phyloP scores from a whole-genome alignment of 1,140 invertebrate species.

The Mizuhopecten yessoensis region DNA sequence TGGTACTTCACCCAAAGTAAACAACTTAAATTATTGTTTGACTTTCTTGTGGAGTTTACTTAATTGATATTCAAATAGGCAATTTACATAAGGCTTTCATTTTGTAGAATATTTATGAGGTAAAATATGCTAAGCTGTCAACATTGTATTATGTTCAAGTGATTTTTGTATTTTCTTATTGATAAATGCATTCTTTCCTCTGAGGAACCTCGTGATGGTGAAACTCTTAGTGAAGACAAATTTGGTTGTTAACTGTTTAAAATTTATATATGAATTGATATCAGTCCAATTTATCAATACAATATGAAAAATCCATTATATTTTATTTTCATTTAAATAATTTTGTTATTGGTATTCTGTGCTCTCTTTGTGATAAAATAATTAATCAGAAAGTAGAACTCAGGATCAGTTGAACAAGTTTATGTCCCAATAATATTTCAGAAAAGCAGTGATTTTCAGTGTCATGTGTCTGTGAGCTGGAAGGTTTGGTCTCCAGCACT shows the following conservation, averaged over 20 bases:
- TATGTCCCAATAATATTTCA: neutral
- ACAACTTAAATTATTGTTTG: constrained; percentile 1
- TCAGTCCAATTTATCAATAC: neutral
- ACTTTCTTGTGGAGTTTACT: neutral
- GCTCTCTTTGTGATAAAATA: no score
- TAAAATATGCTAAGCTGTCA: constrained; percentile 28
- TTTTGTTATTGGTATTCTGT: neutral
- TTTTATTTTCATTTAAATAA: neutral
- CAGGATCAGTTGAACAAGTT: neutral
- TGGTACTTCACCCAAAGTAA: neutral
- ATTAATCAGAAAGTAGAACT: no score
- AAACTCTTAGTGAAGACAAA: no score
- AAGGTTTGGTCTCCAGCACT: constrained; percentile 88
- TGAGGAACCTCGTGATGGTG: neutral
- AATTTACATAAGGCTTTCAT: constrained; percentile 31
- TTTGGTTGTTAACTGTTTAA: no score
- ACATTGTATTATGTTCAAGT: neutral
- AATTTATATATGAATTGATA: neutral
- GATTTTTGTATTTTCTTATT: neutral
- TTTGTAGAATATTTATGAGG: constrained; percentile 35
- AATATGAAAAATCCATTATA: neutral
- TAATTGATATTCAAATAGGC: constrained; percentile 12
- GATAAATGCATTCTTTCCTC: neutral
- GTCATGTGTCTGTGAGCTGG: constrained; percentile 86
- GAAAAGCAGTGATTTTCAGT: constrained; percentile 43